Evolutionary conservation across 2,888 invertebrate species (phyloP).

Genomic region (Parthenolecanium corni): DNA sequence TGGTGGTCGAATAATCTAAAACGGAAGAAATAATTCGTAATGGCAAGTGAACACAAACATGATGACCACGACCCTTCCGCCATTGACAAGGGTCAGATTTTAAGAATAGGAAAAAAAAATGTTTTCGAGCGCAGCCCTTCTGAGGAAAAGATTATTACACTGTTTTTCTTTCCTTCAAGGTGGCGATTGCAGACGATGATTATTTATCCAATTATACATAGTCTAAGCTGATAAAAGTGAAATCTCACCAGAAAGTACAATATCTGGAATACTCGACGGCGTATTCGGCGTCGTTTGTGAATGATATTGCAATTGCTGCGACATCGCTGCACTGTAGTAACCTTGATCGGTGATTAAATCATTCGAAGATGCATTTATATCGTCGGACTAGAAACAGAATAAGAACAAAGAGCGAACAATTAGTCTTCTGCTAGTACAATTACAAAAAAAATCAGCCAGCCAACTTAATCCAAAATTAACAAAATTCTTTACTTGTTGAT

Average conservation of each 20-base stretch:
- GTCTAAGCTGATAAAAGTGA: background rate
- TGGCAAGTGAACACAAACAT: background rate
- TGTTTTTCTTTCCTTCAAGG: background rate
- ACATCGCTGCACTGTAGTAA: conserved; percentile 50
- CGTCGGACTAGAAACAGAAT: conserved; percentile 27
- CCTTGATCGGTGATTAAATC: conserved; percentile 45
- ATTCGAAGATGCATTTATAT: conserved; percentile 34
- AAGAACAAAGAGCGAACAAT: background rate
- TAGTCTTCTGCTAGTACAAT: no score
- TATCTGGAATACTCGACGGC: conserved; percentile 67
- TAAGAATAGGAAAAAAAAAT: no score
- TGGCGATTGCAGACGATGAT: no score
- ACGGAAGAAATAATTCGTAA: background rate
- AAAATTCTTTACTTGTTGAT: conserved; percentile 9
- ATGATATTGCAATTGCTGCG: conserved; percentile 42
- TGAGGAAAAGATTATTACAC: background rate
- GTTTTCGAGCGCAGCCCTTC: no score
- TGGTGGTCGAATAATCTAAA: conserved; percentile 12
- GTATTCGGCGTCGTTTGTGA: conserved; percentile 55
- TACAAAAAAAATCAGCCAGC: background rate
- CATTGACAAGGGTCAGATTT: no score
- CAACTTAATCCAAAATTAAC: background rate
- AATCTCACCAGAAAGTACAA: conserved; percentile 63
- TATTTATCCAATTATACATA: no score
- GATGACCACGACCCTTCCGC: no score